Conservation (phyloP, 1,140 invertebrate genomes). For the Panulirus ornatus region DNA sequence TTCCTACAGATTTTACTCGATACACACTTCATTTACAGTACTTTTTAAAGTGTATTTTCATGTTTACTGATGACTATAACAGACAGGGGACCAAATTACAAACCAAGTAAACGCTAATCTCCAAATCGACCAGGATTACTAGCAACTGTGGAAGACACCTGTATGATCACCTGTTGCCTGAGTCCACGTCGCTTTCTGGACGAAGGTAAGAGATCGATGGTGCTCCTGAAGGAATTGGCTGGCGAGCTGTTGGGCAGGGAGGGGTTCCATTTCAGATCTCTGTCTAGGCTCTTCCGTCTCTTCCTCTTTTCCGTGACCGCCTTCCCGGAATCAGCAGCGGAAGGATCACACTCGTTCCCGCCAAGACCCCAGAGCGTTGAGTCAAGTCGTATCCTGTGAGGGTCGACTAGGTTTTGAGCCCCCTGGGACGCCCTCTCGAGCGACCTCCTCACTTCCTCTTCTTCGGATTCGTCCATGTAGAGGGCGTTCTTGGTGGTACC, state of each 20-base stretch:
- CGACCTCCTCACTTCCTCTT: background rate
- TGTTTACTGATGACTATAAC: too few species aligned
- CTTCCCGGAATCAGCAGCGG: slow-evolving; percentile 38
- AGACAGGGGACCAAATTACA: background rate
- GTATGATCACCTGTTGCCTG: slow-evolving; percentile 62
- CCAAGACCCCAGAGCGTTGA: too few species aligned
- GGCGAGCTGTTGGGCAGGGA: slow-evolving; percentile 46
- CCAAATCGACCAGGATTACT: too few species aligned
- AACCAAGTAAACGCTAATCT: background rate
- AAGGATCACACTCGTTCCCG: background rate
- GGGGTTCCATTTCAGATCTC: slow-evolving; percentile 33
- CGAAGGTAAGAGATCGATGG: slow-evolving; percentile 71
- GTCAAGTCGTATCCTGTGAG: too few species aligned
- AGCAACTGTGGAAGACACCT: too few species aligned
- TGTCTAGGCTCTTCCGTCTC: background rate
- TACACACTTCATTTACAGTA: too few species aligned
- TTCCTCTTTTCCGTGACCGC: slow-evolving; percentile 27
- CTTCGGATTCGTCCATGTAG: slow-evolving; percentile 54
- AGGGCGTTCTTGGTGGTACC: slow-evolving; percentile 40
- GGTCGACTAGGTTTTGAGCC: background rate
- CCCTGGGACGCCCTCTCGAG: background rate
- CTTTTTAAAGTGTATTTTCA: too few species aligned
- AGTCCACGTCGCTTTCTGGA: slow-evolving; percentile 63
- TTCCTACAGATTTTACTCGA: too few species aligned
- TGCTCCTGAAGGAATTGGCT: slow-evolving; percentile 67